These are phyloP conservation scores for Nibea albiflora DNA, from an alignment of 2,113 vertebrate species.

Conservation along the genomic window DNA sequence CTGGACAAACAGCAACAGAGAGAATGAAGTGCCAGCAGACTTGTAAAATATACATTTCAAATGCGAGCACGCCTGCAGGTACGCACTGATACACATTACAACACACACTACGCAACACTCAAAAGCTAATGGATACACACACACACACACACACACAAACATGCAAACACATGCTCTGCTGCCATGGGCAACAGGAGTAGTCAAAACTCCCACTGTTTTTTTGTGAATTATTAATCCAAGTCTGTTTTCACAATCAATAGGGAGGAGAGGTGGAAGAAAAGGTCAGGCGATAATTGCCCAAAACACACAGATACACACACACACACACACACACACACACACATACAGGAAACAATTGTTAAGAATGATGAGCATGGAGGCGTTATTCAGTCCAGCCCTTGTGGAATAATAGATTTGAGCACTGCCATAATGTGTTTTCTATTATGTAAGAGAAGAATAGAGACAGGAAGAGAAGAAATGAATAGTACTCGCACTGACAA, in stretches of 20 bases:
- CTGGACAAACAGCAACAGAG: background rate
- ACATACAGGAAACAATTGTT: constrained; percentile 65
- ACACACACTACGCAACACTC: background rate
- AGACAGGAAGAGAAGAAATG: constrained; percentile 53
- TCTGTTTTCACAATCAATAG: constrained; percentile 70
- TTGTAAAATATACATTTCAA: constrained; percentile 16
- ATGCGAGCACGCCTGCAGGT: background rate
- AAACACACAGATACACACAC: constrained; percentile 30
- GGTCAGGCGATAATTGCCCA: constrained; percentile 66
- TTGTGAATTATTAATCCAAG: constrained; percentile 68
- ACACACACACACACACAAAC: constrained; percentile 3
- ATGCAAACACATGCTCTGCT: constrained; percentile 31
- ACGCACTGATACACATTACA: background rate
- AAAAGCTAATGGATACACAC: background rate
- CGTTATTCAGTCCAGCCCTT: constrained; percentile 59
- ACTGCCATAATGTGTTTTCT: constrained; percentile 51
- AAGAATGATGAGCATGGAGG: constrained; percentile 64
- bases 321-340: constrained; percentile 7
- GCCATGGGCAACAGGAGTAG: constrained; percentile 60
- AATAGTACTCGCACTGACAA: constrained; percentile 42
- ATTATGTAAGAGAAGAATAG: constrained; percentile 60
- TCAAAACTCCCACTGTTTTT: constrained; percentile 58
- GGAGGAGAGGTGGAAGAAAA: constrained; percentile 58
- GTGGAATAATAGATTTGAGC: constrained; percentile 69
- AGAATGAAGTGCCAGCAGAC: background rate